Evolutionary conservation across 2,113 vertebrate species (phyloP).

Genomic region (Myotis yumanensis): DNA sequence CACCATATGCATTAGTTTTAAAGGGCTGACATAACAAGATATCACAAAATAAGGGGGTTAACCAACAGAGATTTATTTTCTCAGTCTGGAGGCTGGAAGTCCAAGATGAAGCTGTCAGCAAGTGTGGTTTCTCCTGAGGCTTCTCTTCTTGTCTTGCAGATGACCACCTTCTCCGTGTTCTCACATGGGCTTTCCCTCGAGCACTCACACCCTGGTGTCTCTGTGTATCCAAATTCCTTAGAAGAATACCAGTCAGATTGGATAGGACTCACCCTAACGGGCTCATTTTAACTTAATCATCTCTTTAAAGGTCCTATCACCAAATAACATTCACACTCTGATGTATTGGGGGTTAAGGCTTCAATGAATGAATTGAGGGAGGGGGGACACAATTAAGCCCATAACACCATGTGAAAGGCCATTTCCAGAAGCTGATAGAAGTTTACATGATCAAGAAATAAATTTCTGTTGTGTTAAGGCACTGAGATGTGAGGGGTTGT

Average conservation of each 20-base stretch:
- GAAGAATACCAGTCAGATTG: not conserved
- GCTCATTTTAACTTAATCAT: not conserved
- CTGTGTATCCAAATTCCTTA: not conserved
- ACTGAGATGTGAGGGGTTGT: not conserved
- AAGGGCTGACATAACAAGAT: not conserved
- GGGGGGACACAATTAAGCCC: not conserved
- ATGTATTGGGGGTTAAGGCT: not conserved
- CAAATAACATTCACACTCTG: not conserved
- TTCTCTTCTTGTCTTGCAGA: not conserved
- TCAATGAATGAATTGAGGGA: not conserved
- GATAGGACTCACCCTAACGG: not conserved
- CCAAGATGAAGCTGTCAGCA: not conserved
- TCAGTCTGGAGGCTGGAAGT: not conserved
- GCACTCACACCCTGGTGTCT: not conserved
- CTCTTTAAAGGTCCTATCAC: not conserved
- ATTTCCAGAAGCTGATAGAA: not conserved
- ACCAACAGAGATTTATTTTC: not conserved
- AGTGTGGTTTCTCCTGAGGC: not conserved
- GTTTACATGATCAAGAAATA: not conserved
- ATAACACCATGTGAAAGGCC: not conserved
- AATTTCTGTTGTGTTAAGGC: not conserved
- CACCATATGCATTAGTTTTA: not conserved
- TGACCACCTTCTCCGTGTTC: not conserved
- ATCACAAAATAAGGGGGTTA: not conserved
- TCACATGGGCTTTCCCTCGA: not conserved